These are phyloP conservation scores for Ditula angustiorana DNA, from an alignment of 2,888 invertebrate species.

Conservation along the genomic window DNA sequence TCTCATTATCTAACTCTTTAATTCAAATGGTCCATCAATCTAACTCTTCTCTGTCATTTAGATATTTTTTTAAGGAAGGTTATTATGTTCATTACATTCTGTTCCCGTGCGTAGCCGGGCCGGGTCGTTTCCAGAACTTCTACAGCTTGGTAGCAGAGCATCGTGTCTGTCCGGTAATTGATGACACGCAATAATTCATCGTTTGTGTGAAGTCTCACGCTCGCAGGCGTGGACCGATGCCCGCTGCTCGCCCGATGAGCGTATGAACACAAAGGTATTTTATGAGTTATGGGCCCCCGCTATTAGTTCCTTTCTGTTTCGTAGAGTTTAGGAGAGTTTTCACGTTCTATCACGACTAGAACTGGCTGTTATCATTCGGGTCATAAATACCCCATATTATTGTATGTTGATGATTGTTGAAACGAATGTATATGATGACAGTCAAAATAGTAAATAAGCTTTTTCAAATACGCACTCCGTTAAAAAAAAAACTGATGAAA, in stretches of 20 bases:
- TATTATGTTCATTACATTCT: too few relatives aligned
- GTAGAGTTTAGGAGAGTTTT: slow-evolving; percentile 4
- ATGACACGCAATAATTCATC: slow-evolving; percentile 82
- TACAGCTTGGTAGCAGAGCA: slow-evolving; percentile 48
- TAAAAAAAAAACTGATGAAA: too few relatives aligned
- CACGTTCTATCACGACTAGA: neutral
- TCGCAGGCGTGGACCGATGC: slow-evolving; percentile 49
- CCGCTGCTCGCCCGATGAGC: slow-evolving; percentile 38
- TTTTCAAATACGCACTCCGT: too few relatives aligned
- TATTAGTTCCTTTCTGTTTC: slow-evolving; percentile 32
- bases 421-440: too few relatives aligned
- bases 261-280: slow-evolving; percentile 39
- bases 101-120: too few relatives aligned
- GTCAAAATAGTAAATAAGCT: too few relatives aligned
- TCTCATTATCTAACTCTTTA: too few relatives aligned
- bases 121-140: slow-evolving; percentile 41
- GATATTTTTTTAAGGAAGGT: neutral
- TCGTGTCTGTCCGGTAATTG: slow-evolving; percentile 77
- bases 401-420: too few relatives aligned
- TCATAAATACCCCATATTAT: neutral
- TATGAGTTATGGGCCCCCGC: slow-evolving; percentile 37
- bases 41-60: too few relatives aligned
- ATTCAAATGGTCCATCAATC: too few relatives aligned
- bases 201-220: slow-evolving; percentile 78
- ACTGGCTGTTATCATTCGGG: neutral